Conservation (phyloP, 2,113 vertebrate genomes). For the Tor tambroides region DNA sequence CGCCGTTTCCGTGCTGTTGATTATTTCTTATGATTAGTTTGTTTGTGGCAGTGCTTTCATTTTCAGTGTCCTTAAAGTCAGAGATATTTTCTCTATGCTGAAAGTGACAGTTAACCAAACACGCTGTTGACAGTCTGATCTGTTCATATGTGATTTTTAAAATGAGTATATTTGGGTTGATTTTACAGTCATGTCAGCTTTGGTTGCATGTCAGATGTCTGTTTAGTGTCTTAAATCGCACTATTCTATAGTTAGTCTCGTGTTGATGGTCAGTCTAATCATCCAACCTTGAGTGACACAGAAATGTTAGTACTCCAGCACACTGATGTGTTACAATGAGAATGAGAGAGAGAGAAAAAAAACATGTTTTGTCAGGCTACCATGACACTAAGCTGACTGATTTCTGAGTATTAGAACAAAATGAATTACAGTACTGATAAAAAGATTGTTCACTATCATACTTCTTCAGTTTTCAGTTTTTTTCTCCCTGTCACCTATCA, state of each 20-base stretch:
- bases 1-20: background rate
- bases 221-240: background rate
- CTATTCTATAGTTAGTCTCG: background rate
- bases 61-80: background rate
- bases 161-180: background rate
- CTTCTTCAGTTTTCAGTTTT: background rate
- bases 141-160: background rate
- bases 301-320: background rate
- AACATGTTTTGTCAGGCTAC: background rate
- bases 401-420: background rate
- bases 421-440: background rate
- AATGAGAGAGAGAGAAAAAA: background rate
- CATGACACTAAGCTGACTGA: background rate
- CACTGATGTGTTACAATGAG: background rate
- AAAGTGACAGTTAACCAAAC: slow-evolving; percentile 1
- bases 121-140: background rate
- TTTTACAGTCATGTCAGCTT: background rate
- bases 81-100: background rate
- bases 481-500: background rate
- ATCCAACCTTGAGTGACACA: background rate
- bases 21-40: background rate
- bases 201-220: background rate
- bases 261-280: background rate
- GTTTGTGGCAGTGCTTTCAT: background rate
- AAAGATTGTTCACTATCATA: background rate